These are phyloP conservation scores for Hyperoplus lanceolatus DNA, from an alignment of 2,797 vertebrate species.

Conservation along the genomic window DNA sequence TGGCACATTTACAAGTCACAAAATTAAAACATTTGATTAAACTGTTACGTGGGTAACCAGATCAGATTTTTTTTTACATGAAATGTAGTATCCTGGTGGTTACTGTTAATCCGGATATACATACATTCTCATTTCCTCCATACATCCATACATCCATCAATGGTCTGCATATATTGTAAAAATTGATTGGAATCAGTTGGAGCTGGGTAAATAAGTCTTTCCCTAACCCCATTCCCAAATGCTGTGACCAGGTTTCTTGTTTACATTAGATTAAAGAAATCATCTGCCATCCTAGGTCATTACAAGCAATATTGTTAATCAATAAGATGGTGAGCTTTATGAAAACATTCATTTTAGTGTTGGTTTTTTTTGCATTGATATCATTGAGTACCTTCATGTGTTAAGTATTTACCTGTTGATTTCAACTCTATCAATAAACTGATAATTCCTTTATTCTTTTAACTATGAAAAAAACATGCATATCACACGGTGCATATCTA, in stretches of 20 bases:
- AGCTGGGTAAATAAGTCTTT: not conserved
- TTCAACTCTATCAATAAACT: not conserved
- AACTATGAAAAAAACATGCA: not conserved
- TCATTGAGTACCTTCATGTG: slow-evolving; percentile 13
- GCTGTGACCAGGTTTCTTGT: not conserved
- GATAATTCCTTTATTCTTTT: not conserved
- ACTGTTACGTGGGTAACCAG: not conserved
- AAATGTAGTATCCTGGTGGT: not conserved
- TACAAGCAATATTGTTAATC: slow-evolving; percentile 12
- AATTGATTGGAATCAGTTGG: too few relatives aligned
- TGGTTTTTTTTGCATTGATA: not conserved
- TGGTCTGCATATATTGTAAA: too few relatives aligned
- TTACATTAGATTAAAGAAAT: not conserved
- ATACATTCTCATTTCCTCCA: not conserved
- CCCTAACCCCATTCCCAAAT: not conserved
- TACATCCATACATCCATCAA: too few relatives aligned
- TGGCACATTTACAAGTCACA: not conserved
- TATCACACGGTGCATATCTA: not conserved
- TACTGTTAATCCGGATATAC: not conserved
- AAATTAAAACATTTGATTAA: not conserved
- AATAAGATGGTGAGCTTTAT: slow-evolving; percentile 4
- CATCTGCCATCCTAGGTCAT: slow-evolving; percentile 8
- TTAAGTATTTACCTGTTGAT: not conserved
- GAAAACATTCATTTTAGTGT: not conserved
- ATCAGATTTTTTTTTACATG: not conserved